phyloP scores from a whole-genome alignment of 2,797 vertebrate species.

The Darevskia mixta region DNA sequence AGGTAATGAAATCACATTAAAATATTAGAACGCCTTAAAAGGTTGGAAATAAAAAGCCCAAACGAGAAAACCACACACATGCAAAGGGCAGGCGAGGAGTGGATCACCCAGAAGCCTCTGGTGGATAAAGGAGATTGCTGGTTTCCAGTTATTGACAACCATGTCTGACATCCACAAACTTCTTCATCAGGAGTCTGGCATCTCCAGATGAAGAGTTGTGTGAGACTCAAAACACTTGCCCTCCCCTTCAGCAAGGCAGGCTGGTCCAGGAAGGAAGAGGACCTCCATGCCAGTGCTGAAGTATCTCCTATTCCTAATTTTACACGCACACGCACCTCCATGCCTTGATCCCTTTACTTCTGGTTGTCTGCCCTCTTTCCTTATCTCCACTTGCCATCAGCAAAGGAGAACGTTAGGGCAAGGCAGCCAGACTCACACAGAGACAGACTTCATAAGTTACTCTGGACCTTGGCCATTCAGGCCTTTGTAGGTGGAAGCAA shows the following conservation, averaged over 20 bases:
- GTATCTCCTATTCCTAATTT: not conserved
- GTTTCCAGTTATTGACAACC: not conserved
- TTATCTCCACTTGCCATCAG: not conserved
- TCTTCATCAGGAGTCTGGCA: not conserved
- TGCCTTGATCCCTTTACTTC: not conserved
- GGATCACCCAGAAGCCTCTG: not conserved
- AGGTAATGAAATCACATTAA: conserved; percentile 1
- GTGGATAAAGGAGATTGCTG: too few species aligned
- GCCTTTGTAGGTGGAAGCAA: not conserved
- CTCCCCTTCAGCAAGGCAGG: not conserved
- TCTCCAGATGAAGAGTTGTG: not conserved
- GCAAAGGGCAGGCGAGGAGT: not conserved
- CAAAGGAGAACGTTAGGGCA: not conserved
- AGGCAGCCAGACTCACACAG: not conserved
- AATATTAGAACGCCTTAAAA: not conserved
- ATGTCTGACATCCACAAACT: not conserved
- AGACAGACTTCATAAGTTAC: not conserved
- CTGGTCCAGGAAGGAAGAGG: not conserved
- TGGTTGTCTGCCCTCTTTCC: not conserved
- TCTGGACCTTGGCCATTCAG: not conserved
- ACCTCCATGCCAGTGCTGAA: not conserved
- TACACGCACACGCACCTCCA: not conserved
- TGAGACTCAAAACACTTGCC: not conserved
- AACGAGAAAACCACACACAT: not conserved
- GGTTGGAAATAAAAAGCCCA: too few species aligned